Percentiles rank a stretch among this genome's conserved stretches.
Evolutionary conservation across 2,113 vertebrate genomes (phyloP).

Genomic region (Neomonachus schauinslandi): DNA sequence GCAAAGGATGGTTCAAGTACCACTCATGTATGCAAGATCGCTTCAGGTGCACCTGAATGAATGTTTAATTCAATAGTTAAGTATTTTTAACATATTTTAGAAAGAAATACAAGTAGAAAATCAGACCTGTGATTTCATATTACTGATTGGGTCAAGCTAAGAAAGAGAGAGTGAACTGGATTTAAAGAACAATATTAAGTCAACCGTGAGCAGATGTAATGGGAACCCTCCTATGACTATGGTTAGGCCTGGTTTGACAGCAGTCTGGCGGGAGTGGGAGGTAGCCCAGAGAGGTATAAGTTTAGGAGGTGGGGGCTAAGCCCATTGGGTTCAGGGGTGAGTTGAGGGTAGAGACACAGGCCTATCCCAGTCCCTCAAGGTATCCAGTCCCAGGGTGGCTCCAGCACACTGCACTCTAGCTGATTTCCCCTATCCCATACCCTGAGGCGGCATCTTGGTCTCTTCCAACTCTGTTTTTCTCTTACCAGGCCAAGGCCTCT

Average conservation of each 20-base stretch:
- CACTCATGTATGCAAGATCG: not conserved
- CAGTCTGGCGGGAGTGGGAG: not conserved
- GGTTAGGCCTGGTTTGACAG: not conserved
- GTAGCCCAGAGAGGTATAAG: not conserved
- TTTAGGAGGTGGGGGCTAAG: not conserved
- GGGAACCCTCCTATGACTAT: not conserved
- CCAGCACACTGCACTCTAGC: not conserved
- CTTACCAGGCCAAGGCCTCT: not conserved
- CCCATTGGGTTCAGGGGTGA: not conserved
- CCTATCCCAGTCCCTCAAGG: not conserved
- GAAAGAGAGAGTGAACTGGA: not conserved
- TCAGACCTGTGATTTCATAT: conserved; percentile 19
- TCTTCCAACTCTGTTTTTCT: not conserved
- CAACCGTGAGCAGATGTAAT: not conserved
- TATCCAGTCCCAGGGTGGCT: not conserved
- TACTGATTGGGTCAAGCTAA: conserved; percentile 20
- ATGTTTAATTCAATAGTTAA: conserved; percentile 25
- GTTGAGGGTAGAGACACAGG: not conserved
- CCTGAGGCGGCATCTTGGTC: not conserved
- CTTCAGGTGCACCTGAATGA: conserved; percentile 46
- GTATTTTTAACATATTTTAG: conserved; percentile 32
- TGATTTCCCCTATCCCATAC: not conserved
- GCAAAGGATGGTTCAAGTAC: conserved; percentile 1
- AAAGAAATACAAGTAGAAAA: conserved; percentile 57
- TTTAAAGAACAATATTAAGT: conserved; percentile 34